Conservation (phyloP, 2,113 vertebrate species). For the Uria aalge region DNA sequence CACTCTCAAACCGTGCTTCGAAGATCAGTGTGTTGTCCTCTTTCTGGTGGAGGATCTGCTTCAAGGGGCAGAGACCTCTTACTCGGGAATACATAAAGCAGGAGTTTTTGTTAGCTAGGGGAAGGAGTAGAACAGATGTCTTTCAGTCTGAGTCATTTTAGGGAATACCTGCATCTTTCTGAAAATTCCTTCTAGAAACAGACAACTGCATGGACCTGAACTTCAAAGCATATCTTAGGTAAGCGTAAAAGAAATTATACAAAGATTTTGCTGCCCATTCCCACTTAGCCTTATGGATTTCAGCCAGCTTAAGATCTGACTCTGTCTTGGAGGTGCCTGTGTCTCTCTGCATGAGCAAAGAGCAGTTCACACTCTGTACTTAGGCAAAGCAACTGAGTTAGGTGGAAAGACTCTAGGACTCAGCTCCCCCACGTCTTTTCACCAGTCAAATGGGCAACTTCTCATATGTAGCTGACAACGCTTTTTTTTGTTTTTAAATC, state of each 20-base stretch:
- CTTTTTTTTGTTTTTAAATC: background rate
- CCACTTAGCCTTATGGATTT: background rate
- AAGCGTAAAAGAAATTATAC: background rate
- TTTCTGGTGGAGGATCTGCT: constrained; percentile 19
- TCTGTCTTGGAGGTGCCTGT: background rate
- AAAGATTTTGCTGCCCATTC: background rate
- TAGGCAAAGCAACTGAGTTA: background rate
- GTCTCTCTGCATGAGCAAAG: background rate
- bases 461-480: background rate
- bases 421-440: background rate
- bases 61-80: constrained; percentile 59
- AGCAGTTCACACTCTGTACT: background rate
- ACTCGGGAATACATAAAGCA: constrained; percentile 72
- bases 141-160: background rate
- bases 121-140: constrained; percentile 8
- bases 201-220: background rate
- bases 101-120: constrained; percentile 59
- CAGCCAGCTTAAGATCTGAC: background rate
- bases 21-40: constrained; percentile 74
- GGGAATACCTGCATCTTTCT: background rate
- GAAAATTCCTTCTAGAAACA: background rate
- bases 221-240: background rate
- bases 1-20: constrained; percentile 80
- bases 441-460: background rate
- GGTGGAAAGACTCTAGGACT: background rate